A percentile compares a stretch with the other conserved stretches of the same genome.
These are phyloP conservation scores for Trichogramma pretiosum DNA, from an alignment of 1,140 invertebrate genomes.

Conservation along the genomic window DNA sequence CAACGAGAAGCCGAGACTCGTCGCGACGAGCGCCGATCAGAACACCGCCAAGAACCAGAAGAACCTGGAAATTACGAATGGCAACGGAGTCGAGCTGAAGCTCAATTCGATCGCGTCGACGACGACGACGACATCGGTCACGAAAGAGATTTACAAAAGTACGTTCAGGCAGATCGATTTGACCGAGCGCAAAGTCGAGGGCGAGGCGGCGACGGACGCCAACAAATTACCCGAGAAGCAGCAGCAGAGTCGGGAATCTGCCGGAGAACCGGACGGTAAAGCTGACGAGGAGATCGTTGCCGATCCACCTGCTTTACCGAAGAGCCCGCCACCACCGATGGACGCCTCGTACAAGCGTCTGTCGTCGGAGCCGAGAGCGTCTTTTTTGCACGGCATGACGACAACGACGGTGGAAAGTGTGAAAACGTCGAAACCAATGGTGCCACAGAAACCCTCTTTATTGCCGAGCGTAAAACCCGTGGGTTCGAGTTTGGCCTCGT, in stretches of 20 bases:
- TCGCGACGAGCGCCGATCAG: slow-evolving; percentile 16
- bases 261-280: slow-evolving; percentile 70
- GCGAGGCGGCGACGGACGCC: slow-evolving; percentile 22
- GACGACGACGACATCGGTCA: slow-evolving; percentile 4
- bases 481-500: slow-evolving; percentile 10
- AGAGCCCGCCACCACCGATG: slow-evolving; percentile 51
- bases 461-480: slow-evolving; percentile 16
- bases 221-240: slow-evolving; percentile 48
- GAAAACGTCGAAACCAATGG: slow-evolving; percentile 26
- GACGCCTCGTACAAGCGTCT: slow-evolving; percentile 10
- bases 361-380: slow-evolving; percentile 50
- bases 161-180: not conserved
- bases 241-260: slow-evolving; percentile 60
- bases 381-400: slow-evolving; percentile 58
- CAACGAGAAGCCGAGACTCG: slow-evolving; percentile 32
- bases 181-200: slow-evolving; percentile 28
- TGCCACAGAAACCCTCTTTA: slow-evolving; percentile 31
- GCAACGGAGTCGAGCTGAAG: slow-evolving; percentile 10
- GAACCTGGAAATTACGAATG: slow-evolving; percentile 9
- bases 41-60: slow-evolving; percentile 3
- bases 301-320: slow-evolving; percentile 58
- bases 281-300: slow-evolving; percentile 63
- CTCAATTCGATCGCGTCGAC: not conserved
- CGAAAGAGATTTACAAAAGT: slow-evolving; percentile 19
- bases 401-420: too few species aligned